These are phyloP conservation scores for Baryphthengus martii DNA, from an alignment of 2,113 vertebrate species.

Conservation along the genomic window DNA sequence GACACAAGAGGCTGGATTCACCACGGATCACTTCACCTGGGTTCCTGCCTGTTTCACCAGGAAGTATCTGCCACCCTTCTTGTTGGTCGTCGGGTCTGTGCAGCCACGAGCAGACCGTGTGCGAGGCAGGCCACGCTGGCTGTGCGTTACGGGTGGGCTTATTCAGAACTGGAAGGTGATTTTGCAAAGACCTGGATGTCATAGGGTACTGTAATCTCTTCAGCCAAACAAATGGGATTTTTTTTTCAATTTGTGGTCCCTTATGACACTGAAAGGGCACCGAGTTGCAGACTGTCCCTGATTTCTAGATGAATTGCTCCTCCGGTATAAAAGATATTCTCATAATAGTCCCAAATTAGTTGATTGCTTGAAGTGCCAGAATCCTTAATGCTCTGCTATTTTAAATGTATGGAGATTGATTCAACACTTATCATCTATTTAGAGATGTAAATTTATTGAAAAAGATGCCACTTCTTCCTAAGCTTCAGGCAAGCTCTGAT, in stretches of 20 bases:
- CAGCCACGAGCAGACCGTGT: accelerated
- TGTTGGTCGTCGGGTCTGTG: neutral
- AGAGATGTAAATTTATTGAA: conserved; percentile 65
- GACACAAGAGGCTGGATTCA: neutral
- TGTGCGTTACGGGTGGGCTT: neutral
- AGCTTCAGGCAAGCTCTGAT: conserved; percentile 39
- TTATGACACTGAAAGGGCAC: neutral
- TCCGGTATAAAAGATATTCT: conserved; percentile 32
- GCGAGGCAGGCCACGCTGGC: neutral
- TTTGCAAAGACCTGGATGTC: neutral
- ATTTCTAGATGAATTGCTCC: conserved; percentile 18
- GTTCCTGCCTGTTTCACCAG: neutral
- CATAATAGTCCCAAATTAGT: conserved; percentile 44
- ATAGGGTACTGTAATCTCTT: neutral
- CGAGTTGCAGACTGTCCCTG: neutral
- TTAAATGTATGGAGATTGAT: conserved; percentile 60
- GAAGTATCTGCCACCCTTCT: neutral
- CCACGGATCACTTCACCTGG: neutral
- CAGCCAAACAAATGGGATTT: neutral
- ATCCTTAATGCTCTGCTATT: conserved; percentile 58
- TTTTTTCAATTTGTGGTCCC: neutral
- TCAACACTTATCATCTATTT: conserved; percentile 52
- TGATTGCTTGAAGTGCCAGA: conserved; percentile 57
- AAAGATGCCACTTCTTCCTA: conserved; percentile 41
- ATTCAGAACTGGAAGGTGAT: neutral